Percentiles rank a stretch among this genome's conserved stretches.
Evolutionary conservation across 2,113 vertebrate species (phyloP).

Genomic region (Chaetodon trifascialis): DNA sequence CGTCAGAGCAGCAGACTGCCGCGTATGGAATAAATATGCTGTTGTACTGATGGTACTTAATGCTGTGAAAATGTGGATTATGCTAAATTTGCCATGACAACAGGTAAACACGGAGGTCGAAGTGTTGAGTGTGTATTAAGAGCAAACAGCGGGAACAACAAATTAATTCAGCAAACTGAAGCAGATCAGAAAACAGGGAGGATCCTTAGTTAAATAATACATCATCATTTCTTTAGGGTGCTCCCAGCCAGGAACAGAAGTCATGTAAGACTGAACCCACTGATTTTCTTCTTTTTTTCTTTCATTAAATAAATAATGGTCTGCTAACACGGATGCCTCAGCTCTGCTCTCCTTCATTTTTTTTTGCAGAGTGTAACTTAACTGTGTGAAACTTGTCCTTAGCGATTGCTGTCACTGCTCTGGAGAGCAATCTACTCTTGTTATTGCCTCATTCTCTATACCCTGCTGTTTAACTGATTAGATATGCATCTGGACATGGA

Average conservation of each 20-base stretch:
- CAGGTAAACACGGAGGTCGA: conserved; percentile 16
- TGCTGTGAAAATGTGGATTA: conserved; percentile 19
- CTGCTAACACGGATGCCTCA: background rate
- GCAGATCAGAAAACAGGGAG: background rate
- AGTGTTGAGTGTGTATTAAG: background rate
- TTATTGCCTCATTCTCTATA: conserved; percentile 6
- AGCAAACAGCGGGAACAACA: background rate
- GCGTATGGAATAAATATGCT: background rate
- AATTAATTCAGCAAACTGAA: background rate
- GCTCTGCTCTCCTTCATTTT: background rate
- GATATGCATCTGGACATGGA: background rate
- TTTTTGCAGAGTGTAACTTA: background rate
- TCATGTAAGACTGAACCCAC: background rate
- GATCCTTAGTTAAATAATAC: background rate
- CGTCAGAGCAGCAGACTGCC: background rate
- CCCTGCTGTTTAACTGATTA: conserved; percentile 6
- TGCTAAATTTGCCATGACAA: conserved; percentile 19
- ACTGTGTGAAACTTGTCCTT: background rate
- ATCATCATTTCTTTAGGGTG: background rate
- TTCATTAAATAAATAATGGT: background rate
- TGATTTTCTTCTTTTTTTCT: background rate
- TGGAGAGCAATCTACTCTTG: background rate
- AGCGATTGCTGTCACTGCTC: background rate
- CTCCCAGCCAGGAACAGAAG: background rate
- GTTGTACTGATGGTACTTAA: background rate